Base-by-base conservation (phyloP, 2,113 vertebrate species). In the Diadophis punctatus region DNA sequence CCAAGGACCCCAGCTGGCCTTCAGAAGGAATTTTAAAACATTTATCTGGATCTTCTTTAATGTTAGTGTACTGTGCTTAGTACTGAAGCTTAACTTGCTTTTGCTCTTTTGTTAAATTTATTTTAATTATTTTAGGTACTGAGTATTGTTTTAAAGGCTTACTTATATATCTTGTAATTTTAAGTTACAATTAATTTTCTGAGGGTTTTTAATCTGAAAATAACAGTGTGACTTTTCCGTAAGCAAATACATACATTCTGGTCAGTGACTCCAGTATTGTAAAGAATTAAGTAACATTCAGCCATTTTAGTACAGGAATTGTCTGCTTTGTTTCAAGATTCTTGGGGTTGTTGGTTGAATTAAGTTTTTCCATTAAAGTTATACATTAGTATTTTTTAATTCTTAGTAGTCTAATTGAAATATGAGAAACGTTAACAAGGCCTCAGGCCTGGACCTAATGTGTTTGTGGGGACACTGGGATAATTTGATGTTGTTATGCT, bases 351-450 rank as follows among this genome's bases (percentile, higher is more conserved):
- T 89, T 46, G 60, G 27, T 88, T 55, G 16, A 60, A 85, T 93
- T 49, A 91, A 14, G 51, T 9, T 30, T 58, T 86, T 90, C 80
- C 30, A 34, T 90, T 94, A 90, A 90, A 63, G 86, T 80, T 86
- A 86, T 88, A 63, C 1, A 90, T 93, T 85, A 91, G 90, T 92
- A 92, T 43, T 91, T 94, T 30, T 92, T 22, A 89, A 18, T 34
- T 34, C 55, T 92, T 53, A 74, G 20, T 86, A 14, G 90, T 94
- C 95, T 93, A 93, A 94, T 68, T 68, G 16, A 74, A 68, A 56
- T 58, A 80, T 85, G 74, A 93, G 22, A 91, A 56, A 46, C 74
- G 46, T 39, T 89, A 89, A 80, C 34, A 94, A 95, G 89, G 68
- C 34, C 34, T 39, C 16, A 80, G 68, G 68, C 34, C 34, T 39